Conservation (phyloP, 1,140 invertebrate species). For the Drosophila miranda region DNA sequence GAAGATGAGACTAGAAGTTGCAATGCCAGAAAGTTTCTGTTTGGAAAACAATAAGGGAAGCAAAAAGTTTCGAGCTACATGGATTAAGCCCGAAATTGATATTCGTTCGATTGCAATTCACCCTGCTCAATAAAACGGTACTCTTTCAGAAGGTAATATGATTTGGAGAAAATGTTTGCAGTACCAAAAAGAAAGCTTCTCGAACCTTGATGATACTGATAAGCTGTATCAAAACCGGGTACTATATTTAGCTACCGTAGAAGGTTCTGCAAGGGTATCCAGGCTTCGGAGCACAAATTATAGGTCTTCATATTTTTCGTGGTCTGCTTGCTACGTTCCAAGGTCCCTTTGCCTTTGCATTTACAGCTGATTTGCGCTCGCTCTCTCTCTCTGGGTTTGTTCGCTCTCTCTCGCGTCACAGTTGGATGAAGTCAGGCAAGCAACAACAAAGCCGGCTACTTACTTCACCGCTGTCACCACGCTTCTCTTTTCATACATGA, state of each 20-base stretch:
- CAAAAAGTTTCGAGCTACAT: slow-evolving; percentile 16
- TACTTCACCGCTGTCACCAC: neutral
- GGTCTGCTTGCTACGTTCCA: too few relatives aligned
- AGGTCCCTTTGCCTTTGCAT: neutral
- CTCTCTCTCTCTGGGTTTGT: neutral
- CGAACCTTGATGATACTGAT: too few relatives aligned
- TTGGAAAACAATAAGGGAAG: slow-evolving; percentile 17
- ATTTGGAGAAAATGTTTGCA: neutral
- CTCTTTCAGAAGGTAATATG: neutral
- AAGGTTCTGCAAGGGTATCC: too few relatives aligned
- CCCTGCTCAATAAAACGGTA: slow-evolving; percentile 7
- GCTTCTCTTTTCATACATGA: neutral
- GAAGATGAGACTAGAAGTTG: slow-evolving; percentile 27
- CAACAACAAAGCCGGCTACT: slow-evolving; percentile 37
- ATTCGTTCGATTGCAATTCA: slow-evolving; percentile 17
- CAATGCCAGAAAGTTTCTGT: slow-evolving; percentile 18
- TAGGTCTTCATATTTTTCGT: too few relatives aligned
- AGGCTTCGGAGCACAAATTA: too few relatives aligned
- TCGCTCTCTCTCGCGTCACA: neutral
- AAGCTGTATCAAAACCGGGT: too few relatives aligned
- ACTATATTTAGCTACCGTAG: too few relatives aligned
- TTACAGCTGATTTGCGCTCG: slow-evolving; percentile 34
- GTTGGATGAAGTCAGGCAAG: too few relatives aligned
- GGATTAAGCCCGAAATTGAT: too few relatives aligned
- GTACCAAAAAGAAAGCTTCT: slow-evolving; percentile 3